Evolutionary conservation across 2,888 invertebrate genomes (phyloP).

Genomic region (Embidobia sp.): DNA sequence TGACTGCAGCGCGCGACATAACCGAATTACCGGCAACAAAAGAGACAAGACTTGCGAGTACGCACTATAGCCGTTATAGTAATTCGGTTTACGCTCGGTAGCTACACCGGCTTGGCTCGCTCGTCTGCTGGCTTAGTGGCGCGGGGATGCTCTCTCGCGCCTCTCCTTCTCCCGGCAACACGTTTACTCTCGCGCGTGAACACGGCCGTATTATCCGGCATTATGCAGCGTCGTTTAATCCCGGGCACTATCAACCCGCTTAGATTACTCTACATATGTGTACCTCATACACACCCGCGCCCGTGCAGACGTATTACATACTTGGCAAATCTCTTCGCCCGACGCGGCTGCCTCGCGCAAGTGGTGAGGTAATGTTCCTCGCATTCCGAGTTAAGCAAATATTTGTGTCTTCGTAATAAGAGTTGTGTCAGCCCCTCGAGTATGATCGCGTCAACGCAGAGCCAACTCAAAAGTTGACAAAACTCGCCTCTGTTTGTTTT

Average conservation of each 20-base stretch:
- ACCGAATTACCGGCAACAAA: conserved; percentile 68
- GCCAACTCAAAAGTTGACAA: background rate
- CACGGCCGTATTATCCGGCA: conserved; percentile 62
- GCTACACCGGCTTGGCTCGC: conserved; percentile 16
- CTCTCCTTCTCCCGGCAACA: conserved; percentile 29
- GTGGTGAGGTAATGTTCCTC: conserved; percentile 49
- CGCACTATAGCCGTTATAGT: conserved; percentile 70
- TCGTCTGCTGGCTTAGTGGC: conserved; percentile 32
- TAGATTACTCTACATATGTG: conserved; percentile 61
- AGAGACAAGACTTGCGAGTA: conserved; percentile 61
- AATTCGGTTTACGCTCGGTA: conserved; percentile 71
- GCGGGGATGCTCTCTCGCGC: conserved; percentile 1
- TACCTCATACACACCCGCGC: conserved; percentile 36
- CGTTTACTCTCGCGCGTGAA: conserved; percentile 61
- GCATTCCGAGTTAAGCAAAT: conserved; percentile 37
- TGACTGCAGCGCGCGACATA: conserved; percentile 65
- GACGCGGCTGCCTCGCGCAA: conserved; percentile 32
- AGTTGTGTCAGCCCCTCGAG: conserved; percentile 3
- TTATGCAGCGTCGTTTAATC: conserved; percentile 64
- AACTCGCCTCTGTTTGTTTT: background rate
- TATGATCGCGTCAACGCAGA: too few species aligned
- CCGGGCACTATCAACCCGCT: conserved; percentile 59
- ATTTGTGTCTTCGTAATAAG: conserved; percentile 40
- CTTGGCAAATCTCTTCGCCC: conserved; percentile 55
- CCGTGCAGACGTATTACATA: conserved; percentile 51